Conservation (phyloP, 2,797 vertebrate genomes). For the Protosalanx chinensis region DNA sequence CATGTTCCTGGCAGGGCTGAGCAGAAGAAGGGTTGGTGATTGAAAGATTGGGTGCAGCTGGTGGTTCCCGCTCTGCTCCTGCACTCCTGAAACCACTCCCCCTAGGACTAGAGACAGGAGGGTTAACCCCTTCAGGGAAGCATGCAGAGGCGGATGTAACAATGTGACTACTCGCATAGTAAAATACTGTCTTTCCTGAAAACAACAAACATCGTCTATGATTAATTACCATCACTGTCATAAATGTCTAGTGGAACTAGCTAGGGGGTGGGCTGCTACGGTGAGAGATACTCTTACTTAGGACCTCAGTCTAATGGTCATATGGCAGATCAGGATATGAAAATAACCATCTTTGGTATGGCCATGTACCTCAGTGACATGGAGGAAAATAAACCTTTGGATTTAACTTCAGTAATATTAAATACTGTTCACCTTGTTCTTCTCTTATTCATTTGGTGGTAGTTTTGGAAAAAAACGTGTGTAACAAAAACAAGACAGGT, state of each 20-base stretch:
- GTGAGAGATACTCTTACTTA: slow-evolving; percentile 37
- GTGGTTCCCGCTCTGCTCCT: no score
- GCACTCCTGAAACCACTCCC: no score
- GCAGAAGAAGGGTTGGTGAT: no score
- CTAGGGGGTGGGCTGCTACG: slow-evolving; percentile 18
- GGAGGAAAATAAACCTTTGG: neutral
- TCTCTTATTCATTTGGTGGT: neutral
- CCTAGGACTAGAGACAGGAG: no score
- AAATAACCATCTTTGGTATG: neutral
- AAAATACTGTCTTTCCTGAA: neutral
- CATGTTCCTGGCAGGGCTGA: no score
- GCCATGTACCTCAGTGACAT: neutral
- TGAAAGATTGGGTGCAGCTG: no score
- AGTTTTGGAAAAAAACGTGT: neutral
- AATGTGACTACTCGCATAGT: neutral
- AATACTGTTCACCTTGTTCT: neutral
- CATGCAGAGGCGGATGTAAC: no score
- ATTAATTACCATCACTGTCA: slow-evolving; percentile 43
- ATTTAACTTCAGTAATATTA: neutral
- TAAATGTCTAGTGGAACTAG: slow-evolving; percentile 33
- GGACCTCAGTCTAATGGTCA: slow-evolving; percentile 44
- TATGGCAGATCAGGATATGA: neutral
- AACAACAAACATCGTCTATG: slow-evolving; percentile 37
- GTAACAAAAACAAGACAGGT: neutral
- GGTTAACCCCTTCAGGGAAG: no score